Conservation (phyloP, 1,140 invertebrate genomes). For the Drosophila nigrodunni region DNA sequence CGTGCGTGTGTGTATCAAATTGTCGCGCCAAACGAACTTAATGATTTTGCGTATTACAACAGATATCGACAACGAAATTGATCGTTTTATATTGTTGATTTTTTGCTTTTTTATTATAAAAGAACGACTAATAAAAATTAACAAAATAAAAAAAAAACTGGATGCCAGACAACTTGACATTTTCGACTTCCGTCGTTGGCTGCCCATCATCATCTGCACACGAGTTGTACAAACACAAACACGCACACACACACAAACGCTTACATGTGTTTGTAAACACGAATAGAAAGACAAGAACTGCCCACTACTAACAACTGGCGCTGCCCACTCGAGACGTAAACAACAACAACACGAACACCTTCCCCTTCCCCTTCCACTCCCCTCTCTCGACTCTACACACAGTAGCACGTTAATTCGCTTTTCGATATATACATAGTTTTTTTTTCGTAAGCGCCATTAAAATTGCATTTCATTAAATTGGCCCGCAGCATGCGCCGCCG, state of each 20-base stretch:
- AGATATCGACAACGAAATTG: conserved; percentile 40
- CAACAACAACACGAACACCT: conserved; percentile 63
- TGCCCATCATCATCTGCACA: conserved; percentile 34
- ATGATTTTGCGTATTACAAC: conserved; percentile 64
- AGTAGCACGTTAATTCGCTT: conserved; percentile 50
- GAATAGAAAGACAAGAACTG: conserved; percentile 51
- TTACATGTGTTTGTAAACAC: conserved; percentile 5
- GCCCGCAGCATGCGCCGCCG: conserved; percentile 44
- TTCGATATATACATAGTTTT: conserved; percentile 36
- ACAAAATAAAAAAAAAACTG: conserved; percentile 19
- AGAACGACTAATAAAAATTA: conserved; percentile 33
- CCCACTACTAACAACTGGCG: conserved; percentile 66
- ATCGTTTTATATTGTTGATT: conserved; percentile 2
- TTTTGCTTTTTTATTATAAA: conserved; percentile 1
- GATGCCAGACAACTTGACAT: conserved; percentile 41
- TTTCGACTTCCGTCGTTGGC: conserved; percentile 55
- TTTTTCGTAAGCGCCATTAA: conserved; percentile 73
- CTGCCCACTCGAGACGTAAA: conserved; percentile 63
- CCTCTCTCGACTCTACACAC: neutral
- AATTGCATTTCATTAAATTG: conserved; percentile 77
- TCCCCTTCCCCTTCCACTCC: neutral
- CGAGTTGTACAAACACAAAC: conserved; percentile 15
- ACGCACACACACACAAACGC: conserved; percentile 1
- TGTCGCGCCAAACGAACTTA: conserved; percentile 50
- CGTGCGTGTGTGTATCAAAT: conserved; percentile 1